Conservation (phyloP, 2,888 invertebrate species). For the Agrochola macilenta region DNA sequence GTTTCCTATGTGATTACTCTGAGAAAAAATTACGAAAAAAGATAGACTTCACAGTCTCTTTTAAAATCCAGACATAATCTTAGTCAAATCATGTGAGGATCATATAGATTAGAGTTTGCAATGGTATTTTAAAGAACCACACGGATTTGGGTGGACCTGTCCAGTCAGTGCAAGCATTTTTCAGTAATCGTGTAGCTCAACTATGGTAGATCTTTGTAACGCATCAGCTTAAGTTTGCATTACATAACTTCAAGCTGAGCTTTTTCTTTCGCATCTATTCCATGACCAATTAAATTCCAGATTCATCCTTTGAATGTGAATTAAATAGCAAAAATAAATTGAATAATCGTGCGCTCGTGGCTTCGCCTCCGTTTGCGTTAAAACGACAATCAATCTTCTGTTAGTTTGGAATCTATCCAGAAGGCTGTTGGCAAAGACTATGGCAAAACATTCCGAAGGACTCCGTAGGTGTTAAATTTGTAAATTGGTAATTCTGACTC, state of each 20-base stretch:
- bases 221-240: neutral
- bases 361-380: slow-evolving; percentile 43
- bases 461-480: slow-evolving; percentile 21
- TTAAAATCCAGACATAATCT: too few relatives aligned
- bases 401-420: slow-evolving; percentile 70
- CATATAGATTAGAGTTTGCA: too few relatives aligned
- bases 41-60: too few relatives aligned
- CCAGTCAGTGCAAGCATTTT: too few relatives aligned
- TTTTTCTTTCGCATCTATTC: slow-evolving; percentile 21
- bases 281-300: slow-evolving; percentile 51
- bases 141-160: too few relatives aligned
- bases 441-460: slow-evolving; percentile 51
- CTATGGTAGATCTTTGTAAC: neutral
- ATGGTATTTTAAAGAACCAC: too few relatives aligned
- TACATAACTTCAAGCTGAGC: slow-evolving; percentile 7
- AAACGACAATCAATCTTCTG: slow-evolving; percentile 63
- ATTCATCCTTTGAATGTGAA: slow-evolving; percentile 54
- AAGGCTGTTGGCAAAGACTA: slow-evolving; percentile 64
- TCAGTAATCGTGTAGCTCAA: too few relatives aligned
- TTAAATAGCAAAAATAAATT: slow-evolving; percentile 53
- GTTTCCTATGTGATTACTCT: too few relatives aligned
- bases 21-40: too few relatives aligned
- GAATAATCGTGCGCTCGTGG: slow-evolving; percentile 49
- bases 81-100: too few relatives aligned
- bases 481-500: slow-evolving; percentile 49